phyloP scores from a whole-genome alignment of 1,140 invertebrate species.

The Orussus abietinus region DNA sequence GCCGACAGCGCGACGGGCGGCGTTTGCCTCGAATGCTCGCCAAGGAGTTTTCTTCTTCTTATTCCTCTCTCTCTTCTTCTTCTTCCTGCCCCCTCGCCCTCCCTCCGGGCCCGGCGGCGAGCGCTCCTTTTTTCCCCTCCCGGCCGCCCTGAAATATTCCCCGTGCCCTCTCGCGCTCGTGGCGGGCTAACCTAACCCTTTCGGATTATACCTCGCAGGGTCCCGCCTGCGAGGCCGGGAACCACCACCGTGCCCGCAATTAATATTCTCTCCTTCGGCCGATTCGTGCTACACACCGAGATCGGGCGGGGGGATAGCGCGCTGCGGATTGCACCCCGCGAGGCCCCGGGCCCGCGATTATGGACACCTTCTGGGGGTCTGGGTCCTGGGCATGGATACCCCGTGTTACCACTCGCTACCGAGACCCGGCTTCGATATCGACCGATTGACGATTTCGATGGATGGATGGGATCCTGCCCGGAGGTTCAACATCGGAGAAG shows the following conservation, averaged over 20 bases:
- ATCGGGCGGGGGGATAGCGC: too few relatives aligned
- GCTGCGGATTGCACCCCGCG: slow-evolving; percentile 35
- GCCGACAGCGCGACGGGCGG: slow-evolving; percentile 55
- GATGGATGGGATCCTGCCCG: too few relatives aligned
- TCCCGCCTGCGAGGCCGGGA: not conserved
- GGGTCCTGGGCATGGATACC: too few relatives aligned
- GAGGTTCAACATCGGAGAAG: too few relatives aligned
- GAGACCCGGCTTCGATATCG: too few relatives aligned
- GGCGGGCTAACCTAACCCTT: slow-evolving; percentile 38
- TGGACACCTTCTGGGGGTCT: too few relatives aligned
- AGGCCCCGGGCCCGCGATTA: too few relatives aligned
- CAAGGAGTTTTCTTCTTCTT: slow-evolving; percentile 50
- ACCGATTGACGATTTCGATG: too few relatives aligned
- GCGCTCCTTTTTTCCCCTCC: slow-evolving; percentile 10
- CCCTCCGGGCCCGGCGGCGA: too few relatives aligned
- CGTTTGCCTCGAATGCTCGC: slow-evolving; percentile 55
- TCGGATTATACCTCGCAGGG: slow-evolving; percentile 32
- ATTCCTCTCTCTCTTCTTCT: slow-evolving; percentile 24
- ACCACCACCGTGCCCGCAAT: slow-evolving; percentile 29
- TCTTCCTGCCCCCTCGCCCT: slow-evolving; percentile 2
- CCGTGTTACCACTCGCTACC: too few relatives aligned
- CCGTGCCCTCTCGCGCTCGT: slow-evolving; percentile 30
- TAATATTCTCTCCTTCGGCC: slow-evolving; percentile 46
- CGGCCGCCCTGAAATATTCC: slow-evolving; percentile 28
- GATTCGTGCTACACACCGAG: too few relatives aligned